A percentile compares a stretch with the other conserved stretches of the same genome.
These are phyloP conservation scores for Heterotilapia buettikoferi DNA, from an alignment of 2,113 vertebrate genomes.

Conservation along the genomic window DNA sequence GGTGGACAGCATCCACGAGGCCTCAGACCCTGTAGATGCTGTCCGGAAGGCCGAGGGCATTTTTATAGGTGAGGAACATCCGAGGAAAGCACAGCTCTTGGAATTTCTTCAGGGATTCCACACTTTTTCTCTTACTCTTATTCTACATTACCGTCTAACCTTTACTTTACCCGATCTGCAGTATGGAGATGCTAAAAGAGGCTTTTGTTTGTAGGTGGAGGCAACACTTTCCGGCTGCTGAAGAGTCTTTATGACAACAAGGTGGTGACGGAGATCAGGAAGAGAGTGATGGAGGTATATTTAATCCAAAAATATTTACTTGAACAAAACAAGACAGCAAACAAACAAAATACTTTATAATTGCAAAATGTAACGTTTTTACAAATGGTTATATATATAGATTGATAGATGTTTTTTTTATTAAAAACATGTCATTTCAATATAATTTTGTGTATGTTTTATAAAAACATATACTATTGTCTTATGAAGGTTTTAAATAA, in stretches of 20 bases:
- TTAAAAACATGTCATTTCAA: background rate
- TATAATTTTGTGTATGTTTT: background rate
- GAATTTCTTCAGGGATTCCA: background rate
- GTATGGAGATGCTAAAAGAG: background rate
- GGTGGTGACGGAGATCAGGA: conserved; percentile 78
- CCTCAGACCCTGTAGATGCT: conserved; percentile 75
- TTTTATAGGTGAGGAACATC: conserved; percentile 75
- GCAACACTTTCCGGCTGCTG: conserved; percentile 87
- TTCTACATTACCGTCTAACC: background rate
- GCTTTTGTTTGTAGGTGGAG: conserved; percentile 72
- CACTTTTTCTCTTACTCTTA: background rate
- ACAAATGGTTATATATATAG: background rate
- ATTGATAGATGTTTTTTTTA: background rate
- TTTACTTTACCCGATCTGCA: background rate
- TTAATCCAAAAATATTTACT: background rate
- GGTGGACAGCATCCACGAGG: conserved; percentile 82
- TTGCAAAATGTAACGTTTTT: background rate
- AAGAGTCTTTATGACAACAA: conserved; percentile 83
- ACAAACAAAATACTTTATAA: background rate
- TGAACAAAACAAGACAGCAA: background rate
- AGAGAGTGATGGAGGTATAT: conserved; percentile 74
- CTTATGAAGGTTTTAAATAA: background rate
- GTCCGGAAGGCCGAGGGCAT: conserved; percentile 78
- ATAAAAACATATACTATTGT: background rate
- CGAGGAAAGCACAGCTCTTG: background rate